Percentiles rank a stretch among this genome's conserved stretches.
Evolutionary conservation across 2,888 invertebrate species (phyloP).

Genomic region (Pandemis cinnamomeana): DNA sequence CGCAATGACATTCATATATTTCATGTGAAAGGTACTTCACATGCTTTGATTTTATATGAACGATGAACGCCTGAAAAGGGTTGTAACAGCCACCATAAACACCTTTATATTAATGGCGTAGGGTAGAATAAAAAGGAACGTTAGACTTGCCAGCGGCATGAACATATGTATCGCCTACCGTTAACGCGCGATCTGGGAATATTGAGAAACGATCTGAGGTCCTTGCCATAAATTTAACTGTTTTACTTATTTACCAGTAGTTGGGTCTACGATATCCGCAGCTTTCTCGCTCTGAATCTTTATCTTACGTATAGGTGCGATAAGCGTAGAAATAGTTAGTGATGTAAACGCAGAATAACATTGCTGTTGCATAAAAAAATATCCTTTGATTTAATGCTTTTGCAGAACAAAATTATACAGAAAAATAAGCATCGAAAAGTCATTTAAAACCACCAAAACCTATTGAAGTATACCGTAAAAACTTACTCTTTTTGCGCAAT

Average conservation of each 20-base stretch:
- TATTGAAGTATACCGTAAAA: background rate
- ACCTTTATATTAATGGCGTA: slow-evolving; percentile 3
- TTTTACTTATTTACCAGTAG: slow-evolving; percentile 10
- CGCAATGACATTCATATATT: background rate
- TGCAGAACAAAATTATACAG: too few relatives aligned
- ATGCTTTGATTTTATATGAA: background rate
- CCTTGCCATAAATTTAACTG: slow-evolving; percentile 24
- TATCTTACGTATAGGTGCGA: background rate
- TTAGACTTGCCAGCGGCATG: slow-evolving; percentile 9
- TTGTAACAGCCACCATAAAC: slow-evolving; percentile 23
- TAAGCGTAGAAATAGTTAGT: background rate
- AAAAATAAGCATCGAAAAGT: background rate
- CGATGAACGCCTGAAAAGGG: background rate
- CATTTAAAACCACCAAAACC: background rate
- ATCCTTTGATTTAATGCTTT: too few relatives aligned
- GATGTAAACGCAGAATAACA: background rate
- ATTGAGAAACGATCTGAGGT: slow-evolving; percentile 19
- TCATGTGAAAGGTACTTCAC: background rate
- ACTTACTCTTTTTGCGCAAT: background rate
- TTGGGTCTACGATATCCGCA: slow-evolving; percentile 1
- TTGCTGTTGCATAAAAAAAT: background rate
- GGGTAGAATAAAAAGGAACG: slow-evolving; percentile 18
- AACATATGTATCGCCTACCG: slow-evolving; percentile 26
- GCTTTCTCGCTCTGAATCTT: background rate
- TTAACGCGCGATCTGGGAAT: slow-evolving; percentile 32